Evolutionary conservation across 2,797 vertebrate species (phyloP), one percentile per base, ranked within the genome.

Genomic region (Chanos chanos): DNA sequence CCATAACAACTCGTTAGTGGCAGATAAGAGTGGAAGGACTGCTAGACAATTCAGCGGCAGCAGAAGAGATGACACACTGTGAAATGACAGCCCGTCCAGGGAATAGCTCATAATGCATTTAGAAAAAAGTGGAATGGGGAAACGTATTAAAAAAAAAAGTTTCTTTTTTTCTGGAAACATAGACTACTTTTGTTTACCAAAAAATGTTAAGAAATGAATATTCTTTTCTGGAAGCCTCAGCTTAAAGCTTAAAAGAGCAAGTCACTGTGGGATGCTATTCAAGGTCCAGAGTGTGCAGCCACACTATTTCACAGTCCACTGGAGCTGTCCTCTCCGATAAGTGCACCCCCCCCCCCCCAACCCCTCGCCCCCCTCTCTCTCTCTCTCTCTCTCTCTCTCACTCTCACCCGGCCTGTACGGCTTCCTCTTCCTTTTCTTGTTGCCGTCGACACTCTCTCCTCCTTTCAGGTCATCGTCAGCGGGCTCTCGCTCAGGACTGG

Each of bases 381-480:
- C 24, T 15, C 33, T 25, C 7, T 7, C 21, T 10, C 66, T 21
- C 13, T 37, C 7, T 16, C 50, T 19, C 8, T 15, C 25, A 44
- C 31, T 16, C 74, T 79, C 68, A 98, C 96, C 96, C 56, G 96
- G 96, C 77, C 96, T 85, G 65, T 98, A 98, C 0, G 96, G 96
- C 71, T 98, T 99, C 79, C 96, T 86, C 69, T 98, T 99, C 70
- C 92, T 92, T 83, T 99, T 99, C 81, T 95, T 96, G 66, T 87
- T 79, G 8, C 84, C 85, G 0, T 93, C 92, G 5, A 84, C 33
- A 57, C 85, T 85, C 68, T 94, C 91, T 0, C 72, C 24, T 40
- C 84, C 91, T 78, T 95, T 96, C 54, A 77, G 62, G 57, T 92
- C 79, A 16, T 94, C 93, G 60, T 95, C 90, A 0, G 74, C 72